phyloP scores from a whole-genome alignment of 2,888 invertebrate genomes.

The Agapostemon virescens region DNA sequence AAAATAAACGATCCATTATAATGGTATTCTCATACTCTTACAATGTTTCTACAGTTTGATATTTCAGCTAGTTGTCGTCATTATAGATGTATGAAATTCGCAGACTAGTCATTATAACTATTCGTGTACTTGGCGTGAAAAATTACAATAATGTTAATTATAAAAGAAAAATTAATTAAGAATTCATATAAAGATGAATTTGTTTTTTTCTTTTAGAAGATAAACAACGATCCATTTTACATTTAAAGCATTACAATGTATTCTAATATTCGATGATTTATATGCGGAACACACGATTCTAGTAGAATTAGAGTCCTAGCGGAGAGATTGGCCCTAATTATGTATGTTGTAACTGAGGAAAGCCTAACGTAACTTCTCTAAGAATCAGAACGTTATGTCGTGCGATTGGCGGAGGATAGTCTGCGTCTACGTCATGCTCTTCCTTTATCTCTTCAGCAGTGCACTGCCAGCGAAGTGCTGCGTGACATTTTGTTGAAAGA shows the following conservation, averaged over 20 bases:
- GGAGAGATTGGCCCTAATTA: constrained; percentile 6
- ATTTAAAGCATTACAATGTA: too few species aligned
- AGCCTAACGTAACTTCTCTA: constrained; percentile 9
- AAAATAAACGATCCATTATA: too few species aligned
- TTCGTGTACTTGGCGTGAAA: too few species aligned
- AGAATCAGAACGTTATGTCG: background rate
- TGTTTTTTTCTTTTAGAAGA: too few species aligned
- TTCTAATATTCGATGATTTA: background rate
- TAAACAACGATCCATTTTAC: too few species aligned
- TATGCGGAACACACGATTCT: background rate
- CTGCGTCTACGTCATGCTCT: background rate
- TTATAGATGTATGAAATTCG: background rate
- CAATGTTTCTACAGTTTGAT: background rate
- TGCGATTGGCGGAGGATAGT: background rate
- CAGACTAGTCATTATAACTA: background rate
- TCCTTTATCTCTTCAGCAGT: background rate
- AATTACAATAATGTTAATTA: too few species aligned
- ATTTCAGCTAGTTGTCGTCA: background rate
- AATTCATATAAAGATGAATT: too few species aligned
- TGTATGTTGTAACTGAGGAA: background rate
- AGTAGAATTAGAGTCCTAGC: background rate
- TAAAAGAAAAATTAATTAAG: too few species aligned
- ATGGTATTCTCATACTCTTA: background rate
- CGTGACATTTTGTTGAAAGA: background rate
- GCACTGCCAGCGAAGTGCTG: background rate